These are phyloP conservation scores for Chascanopsetta lugubris DNA, from an alignment of 2,113 vertebrate species.

Conservation along the genomic window DNA sequence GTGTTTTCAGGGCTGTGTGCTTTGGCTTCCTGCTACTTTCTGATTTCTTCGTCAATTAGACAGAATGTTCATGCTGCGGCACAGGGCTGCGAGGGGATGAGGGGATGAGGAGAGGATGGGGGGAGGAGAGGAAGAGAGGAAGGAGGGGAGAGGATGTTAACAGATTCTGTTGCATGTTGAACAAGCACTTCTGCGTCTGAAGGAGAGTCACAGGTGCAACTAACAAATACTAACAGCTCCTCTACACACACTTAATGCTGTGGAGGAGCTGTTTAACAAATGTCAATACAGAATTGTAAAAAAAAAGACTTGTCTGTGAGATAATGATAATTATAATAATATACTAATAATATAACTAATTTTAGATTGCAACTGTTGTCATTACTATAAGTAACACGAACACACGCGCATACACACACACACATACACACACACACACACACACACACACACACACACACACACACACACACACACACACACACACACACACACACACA, in stretches of 20 bases:
- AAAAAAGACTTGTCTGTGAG: too few species aligned
- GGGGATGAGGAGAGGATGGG: conserved; percentile 8
- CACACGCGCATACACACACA: too few species aligned
- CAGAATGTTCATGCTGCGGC: conserved; percentile 47
- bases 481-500: conserved; percentile 19
- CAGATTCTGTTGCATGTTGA: conserved; percentile 32
- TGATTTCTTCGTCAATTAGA: conserved; percentile 57
- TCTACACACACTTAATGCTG: not conserved
- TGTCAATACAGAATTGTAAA: too few species aligned
- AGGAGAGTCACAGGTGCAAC: conserved; percentile 45
- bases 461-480: not conserved
- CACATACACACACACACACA: too few species aligned
- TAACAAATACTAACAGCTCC: not conserved
- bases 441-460: not conserved
- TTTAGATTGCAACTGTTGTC: too few species aligned
- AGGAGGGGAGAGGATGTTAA: conserved; percentile 22
- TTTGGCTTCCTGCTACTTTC: conserved; percentile 46
- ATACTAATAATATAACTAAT: too few species aligned
- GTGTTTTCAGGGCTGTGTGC: conserved; percentile 5
- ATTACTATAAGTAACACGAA: too few species aligned
- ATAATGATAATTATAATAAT: too few species aligned
- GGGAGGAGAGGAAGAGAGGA: conserved; percentile 4
- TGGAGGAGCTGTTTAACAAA: too few species aligned
- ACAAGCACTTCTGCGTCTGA: conserved; percentile 22
- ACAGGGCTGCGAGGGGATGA: conserved; percentile 23